These are phyloP conservation scores for Chironomus tepperi DNA, from an alignment of 1,140 invertebrate genomes.

Conservation along the genomic window DNA sequence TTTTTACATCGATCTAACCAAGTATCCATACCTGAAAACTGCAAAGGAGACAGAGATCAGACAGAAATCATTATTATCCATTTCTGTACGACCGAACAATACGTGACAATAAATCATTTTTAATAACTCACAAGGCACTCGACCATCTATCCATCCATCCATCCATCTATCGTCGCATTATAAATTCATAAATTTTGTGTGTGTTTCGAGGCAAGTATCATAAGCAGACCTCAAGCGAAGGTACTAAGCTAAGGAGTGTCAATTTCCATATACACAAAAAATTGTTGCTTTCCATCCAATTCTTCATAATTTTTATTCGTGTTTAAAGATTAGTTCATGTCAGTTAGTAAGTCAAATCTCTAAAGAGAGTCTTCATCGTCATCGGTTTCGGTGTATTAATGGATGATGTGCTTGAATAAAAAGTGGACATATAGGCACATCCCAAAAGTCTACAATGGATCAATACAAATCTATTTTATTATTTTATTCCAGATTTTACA, in stretches of 20 bases:
- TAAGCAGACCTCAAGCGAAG: no score
- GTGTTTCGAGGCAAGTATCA: no score
- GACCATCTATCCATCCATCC: neutral
- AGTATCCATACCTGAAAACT: no score
- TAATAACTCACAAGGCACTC: neutral
- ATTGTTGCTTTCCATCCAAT: neutral
- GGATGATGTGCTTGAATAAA: no score
- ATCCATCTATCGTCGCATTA: constrained; percentile 3
- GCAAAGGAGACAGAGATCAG: neutral
- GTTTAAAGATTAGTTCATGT: neutral
- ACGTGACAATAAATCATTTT: constrained; percentile 14
- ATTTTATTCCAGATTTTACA: no score
- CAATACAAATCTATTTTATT: neutral
- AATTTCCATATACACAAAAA: constrained; percentile 4
- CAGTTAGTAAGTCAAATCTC: no score
- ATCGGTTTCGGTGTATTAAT: no score
- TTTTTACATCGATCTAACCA: no score
- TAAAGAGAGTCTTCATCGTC: no score
- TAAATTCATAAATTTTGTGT: neutral
- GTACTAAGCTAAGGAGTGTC: neutral
- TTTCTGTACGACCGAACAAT: neutral
- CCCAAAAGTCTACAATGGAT: neutral
- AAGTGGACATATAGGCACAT: neutral
- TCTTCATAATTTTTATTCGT: neutral
- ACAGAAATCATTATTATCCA: neutral